Conservation (phyloP, 2,113 vertebrate genomes). For the Abramis brama region DNA sequence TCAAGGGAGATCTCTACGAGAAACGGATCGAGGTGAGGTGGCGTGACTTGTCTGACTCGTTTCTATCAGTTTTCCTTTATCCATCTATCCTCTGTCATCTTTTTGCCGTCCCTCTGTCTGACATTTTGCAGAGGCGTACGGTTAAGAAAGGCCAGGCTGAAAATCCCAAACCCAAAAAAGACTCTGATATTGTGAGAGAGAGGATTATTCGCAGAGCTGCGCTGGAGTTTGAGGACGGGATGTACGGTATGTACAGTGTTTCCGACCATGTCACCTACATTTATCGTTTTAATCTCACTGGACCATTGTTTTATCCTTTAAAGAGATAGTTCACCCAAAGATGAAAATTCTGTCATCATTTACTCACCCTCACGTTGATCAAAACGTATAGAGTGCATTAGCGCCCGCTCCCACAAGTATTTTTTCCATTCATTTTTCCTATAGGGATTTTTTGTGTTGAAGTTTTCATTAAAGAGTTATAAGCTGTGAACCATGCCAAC, state of each 20-base stretch:
- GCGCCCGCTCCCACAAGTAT: no score
- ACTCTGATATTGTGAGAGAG: slow-evolving; percentile 87
- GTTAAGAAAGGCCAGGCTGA: slow-evolving; percentile 78
- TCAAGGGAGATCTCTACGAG: slow-evolving; percentile 86
- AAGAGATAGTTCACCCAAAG: neutral
- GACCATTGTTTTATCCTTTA: no score
- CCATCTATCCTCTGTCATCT: neutral
- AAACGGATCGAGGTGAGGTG: slow-evolving; percentile 92
- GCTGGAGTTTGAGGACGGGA: slow-evolving; percentile 96
- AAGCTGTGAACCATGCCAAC: no score
- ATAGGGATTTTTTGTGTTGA: no score
- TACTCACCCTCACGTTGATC: neutral
- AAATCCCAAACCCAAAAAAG: slow-evolving; percentile 81
- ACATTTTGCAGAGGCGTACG: slow-evolving; percentile 83
- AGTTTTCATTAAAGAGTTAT: no score
- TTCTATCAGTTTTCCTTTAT: slow-evolving; percentile 6
- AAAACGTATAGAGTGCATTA: neutral
- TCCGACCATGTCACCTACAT: neutral
- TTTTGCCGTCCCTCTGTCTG: neutral
- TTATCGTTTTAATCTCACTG: neutral
- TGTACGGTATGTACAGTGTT: slow-evolving; percentile 86
- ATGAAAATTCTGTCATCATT: neutral
- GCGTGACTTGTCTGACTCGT: neutral
- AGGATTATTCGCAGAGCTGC: slow-evolving; percentile 93
- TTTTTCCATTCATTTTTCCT: no score